Percentiles rank a stretch among this genome's conserved stretches.
These are phyloP conservation scores for Notarius lentiginosus DNA, from an alignment of 2,113 vertebrate species.

Conservation along the genomic window DNA sequence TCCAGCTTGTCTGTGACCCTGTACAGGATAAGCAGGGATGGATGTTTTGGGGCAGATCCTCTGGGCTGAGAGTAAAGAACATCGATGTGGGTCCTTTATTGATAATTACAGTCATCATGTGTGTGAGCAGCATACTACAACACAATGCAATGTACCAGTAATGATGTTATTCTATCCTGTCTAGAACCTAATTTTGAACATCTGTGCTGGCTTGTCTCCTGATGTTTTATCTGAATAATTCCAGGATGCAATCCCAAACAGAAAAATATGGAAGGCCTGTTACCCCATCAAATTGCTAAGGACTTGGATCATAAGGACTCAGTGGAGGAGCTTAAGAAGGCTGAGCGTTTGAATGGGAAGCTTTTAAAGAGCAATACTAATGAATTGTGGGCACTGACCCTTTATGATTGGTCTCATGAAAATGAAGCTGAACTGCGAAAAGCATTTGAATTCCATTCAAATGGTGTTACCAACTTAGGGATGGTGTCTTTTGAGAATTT, in stretches of 20 bases:
- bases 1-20: no score
- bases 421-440: constrained; percentile 69
- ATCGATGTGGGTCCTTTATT: background rate
- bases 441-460: constrained; percentile 56
- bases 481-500: constrained; percentile 71
- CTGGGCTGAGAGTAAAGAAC: background rate
- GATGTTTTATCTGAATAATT: constrained; percentile 36
- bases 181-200: background rate
- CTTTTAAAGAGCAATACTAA: constrained; percentile 62
- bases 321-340: constrained; percentile 75
- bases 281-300: constrained; percentile 80
- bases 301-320: constrained; percentile 77
- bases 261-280: constrained; percentile 76
- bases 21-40: no score
- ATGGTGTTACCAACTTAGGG: constrained; percentile 65
- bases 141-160: background rate
- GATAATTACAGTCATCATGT: background rate
- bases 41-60: background rate
- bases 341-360: constrained; percentile 73
- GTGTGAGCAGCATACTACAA: background rate
- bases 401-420: constrained; percentile 89
- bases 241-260: constrained; percentile 87
- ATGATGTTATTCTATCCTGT: background rate
- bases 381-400: constrained; percentile 75
- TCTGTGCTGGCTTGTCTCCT: background rate